A percentile compares a stretch with the other conserved stretches of the same genome.
phyloP scores from a whole-genome alignment of 2,888 invertebrate genomes.

The Nudaria mundana region DNA sequence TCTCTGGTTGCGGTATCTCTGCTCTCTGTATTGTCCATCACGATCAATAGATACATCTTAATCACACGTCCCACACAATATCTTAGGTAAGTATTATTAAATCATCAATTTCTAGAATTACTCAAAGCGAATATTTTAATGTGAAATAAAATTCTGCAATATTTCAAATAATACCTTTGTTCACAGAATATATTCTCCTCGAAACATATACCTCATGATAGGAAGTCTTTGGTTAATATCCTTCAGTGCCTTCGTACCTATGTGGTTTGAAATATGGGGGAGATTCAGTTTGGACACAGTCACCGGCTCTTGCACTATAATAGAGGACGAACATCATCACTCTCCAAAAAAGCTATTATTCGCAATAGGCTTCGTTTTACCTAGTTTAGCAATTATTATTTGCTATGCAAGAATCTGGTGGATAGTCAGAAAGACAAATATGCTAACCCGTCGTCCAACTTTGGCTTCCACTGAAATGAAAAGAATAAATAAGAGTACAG shows the following conservation, averaged over 20 bases:
- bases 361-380: slow-evolving; percentile 90
- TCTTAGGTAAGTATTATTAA: slow-evolving; percentile 82
- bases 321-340: slow-evolving; percentile 83
- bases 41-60: slow-evolving; percentile 91
- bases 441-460: slow-evolving; percentile 74
- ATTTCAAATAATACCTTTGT: too few relatives aligned
- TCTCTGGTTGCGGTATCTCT: slow-evolving; percentile 88
- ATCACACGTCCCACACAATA: slow-evolving; percentile 90
- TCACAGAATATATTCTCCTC: slow-evolving; percentile 85
- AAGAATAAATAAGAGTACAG: slow-evolving; percentile 41
- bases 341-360: slow-evolving; percentile 91
- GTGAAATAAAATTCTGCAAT: too few relatives aligned
- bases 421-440: slow-evolving; percentile 87
- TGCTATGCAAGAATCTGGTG: slow-evolving; percentile 92
- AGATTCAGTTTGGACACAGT: slow-evolving; percentile 87
- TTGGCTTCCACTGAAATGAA: slow-evolving; percentile 45
- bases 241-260: slow-evolving; percentile 85
- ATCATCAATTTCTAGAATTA: neutral
- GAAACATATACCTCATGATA: slow-evolving; percentile 86
- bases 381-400: slow-evolving; percentile 90
- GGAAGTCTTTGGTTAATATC: slow-evolving; percentile 86
- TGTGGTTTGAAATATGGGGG: slow-evolving; percentile 89
- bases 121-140: too few relatives aligned
- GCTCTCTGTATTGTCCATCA: slow-evolving; percentile 89
- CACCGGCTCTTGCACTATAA: slow-evolving; percentile 90